Percentiles rank a stretch among this genome's conserved stretches.
Evolutionary conservation across 2,888 invertebrate species (phyloP).

Genomic region (Chydorus sphaericus): DNA sequence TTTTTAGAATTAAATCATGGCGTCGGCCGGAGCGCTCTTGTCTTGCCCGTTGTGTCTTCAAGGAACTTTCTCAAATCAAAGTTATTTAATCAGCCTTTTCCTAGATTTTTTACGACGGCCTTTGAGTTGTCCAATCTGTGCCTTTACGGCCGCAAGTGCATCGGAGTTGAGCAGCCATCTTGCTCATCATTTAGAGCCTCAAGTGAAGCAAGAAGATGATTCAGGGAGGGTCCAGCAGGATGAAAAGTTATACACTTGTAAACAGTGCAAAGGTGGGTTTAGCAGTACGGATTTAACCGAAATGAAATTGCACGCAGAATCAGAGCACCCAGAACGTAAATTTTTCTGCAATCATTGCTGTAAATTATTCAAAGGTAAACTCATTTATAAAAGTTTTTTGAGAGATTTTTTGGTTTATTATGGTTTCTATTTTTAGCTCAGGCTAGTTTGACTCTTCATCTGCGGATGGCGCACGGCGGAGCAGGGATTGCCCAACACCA

Average conservation of each 20-base stretch:
- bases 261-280: neutral
- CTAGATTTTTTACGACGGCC: constrained; percentile 60
- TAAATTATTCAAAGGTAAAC: constrained; percentile 11
- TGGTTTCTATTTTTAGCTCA: constrained; percentile 7
- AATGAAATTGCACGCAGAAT: neutral
- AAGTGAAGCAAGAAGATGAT: too few species aligned
- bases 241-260: neutral
- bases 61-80: neutral
- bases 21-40: neutral
- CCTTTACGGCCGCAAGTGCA: neutral
- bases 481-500: constrained; percentile 13
- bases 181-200: neutral
- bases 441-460: constrained; percentile 16
- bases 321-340: constrained; percentile 1
- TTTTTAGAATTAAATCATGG: constrained; percentile 1
- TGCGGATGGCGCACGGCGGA: constrained; percentile 16
- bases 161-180: neutral
- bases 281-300: neutral
- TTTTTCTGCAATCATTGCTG: neutral
- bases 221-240: too few species aligned
- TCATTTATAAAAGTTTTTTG: too few species aligned
- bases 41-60: constrained; percentile 9
- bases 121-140: constrained; percentile 60
- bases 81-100: constrained; percentile 45
- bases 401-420: neutral